phyloP scores from a whole-genome alignment of 1,140 invertebrate genomes.

The Vanessa tameamea region DNA sequence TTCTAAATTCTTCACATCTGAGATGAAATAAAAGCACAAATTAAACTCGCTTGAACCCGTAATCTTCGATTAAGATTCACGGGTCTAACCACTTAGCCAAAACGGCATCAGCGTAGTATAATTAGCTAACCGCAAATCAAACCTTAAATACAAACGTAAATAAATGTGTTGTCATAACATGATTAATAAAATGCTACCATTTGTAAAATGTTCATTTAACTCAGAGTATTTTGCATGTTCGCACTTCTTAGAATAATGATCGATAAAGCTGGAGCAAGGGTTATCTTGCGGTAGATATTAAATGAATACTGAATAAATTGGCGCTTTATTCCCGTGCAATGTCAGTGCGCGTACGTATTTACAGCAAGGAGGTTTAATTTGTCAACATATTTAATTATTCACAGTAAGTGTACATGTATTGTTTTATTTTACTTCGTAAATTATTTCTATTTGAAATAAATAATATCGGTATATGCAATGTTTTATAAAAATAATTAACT shows the following conservation, averaged over 20 bases:
- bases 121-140: conserved; percentile 13
- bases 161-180: conserved; percentile 36
- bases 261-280: conserved; percentile 58
- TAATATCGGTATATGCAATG: neutral
- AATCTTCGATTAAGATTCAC: too few relatives aligned
- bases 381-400: neutral
- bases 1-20: too few relatives aligned
- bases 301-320: conserved; percentile 72
- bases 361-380: conserved; percentile 29
- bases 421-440: neutral
- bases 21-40: too few relatives aligned
- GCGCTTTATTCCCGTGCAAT: conserved; percentile 48
- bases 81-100: too few relatives aligned
- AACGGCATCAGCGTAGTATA: neutral
- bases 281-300: conserved; percentile 67
- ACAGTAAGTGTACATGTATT: neutral
- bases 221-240: conserved; percentile 52
- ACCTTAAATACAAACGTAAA: conserved; percentile 11
- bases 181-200: conserved; percentile 36
- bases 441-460: neutral
- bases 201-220: conserved; percentile 20
- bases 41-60: too few relatives aligned
- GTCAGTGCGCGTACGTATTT: conserved; percentile 51
- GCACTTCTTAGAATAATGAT: conserved; percentile 67
- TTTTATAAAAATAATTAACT: too few relatives aligned